Conservation (phyloP, 2,797 vertebrate genomes). For the Aythya fuligula region DNA sequence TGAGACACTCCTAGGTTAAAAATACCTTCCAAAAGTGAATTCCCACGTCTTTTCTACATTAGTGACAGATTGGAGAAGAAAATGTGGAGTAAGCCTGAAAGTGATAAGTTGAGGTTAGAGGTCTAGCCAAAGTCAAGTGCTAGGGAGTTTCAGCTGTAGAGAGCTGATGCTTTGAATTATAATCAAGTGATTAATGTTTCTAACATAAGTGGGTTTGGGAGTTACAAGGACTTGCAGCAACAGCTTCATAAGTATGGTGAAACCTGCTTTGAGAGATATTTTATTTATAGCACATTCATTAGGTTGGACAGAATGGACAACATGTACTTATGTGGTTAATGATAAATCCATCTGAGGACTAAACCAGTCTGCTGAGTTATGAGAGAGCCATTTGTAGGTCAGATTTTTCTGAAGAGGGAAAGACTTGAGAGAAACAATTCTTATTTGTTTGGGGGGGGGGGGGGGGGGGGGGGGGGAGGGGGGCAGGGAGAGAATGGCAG, state of each 20-base stretch:
- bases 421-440: background rate
- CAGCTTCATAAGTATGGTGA: conserved; percentile 49
- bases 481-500: background rate
- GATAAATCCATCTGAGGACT: conserved; percentile 65
- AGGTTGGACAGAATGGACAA: conserved; percentile 51
- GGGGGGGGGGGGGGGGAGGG: too few species aligned
- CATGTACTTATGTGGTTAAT: conserved; percentile 71
- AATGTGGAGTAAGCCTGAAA: conserved; percentile 30
- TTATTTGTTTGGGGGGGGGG: background rate
- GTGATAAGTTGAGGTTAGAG: conserved; percentile 66
- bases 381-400: conserved; percentile 53
- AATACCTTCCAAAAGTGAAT: conserved; percentile 13
- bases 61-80: conserved; percentile 36
- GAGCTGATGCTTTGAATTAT: conserved; percentile 69
- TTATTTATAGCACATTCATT: conserved; percentile 70
- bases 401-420: conserved; percentile 34
- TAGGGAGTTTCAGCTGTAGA: conserved; percentile 61
- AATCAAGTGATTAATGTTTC: conserved; percentile 69
- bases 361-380: conserved; percentile 47
- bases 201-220: conserved; percentile 39
- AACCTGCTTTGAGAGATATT: conserved; percentile 50
- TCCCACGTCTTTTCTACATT: conserved; percentile 25
- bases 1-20: conserved; percentile 47
- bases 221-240: conserved; percentile 46
- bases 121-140: conserved; percentile 70